phyloP scores from a whole-genome alignment of 2,797 vertebrate species.

The Falco concolor region DNA sequence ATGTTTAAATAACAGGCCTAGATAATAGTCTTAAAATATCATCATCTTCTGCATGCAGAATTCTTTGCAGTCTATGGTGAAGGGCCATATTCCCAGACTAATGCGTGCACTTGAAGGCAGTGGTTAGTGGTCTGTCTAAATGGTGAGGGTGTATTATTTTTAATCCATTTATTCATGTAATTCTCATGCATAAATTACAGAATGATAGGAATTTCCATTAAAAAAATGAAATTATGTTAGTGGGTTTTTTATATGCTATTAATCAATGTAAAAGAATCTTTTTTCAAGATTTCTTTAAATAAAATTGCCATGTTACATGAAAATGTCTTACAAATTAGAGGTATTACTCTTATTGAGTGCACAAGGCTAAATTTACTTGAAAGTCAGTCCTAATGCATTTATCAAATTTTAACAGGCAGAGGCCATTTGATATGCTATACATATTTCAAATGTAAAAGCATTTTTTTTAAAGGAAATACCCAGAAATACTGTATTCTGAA shows the following conservation, averaged over 20 bases:
- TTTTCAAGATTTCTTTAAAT: not conserved
- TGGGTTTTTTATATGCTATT: not conserved
- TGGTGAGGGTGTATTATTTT: not conserved
- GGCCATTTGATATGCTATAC: not conserved
- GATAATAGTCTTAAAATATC: not conserved
- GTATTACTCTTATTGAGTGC: not conserved
- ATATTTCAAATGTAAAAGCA: not conserved
- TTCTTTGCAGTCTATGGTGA: not conserved
- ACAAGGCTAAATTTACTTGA: not conserved
- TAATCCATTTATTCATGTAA: not conserved
- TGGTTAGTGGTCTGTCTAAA: not conserved
- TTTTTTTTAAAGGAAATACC: not conserved
- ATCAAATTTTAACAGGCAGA: not conserved
- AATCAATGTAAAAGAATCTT: not conserved
- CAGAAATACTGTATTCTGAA: not conserved
- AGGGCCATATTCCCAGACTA: not conserved
- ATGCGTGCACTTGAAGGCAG: not conserved
- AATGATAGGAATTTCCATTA: not conserved
- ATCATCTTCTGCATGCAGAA: not conserved
- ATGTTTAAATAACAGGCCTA: not conserved
- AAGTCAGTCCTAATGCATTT: not conserved
- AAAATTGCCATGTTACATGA: not conserved
- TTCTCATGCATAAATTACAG: not conserved
- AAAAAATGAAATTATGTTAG: not conserved
- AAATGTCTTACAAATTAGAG: not conserved